Evolutionary conservation across 2,888 invertebrate genomes (phyloP), one percentile per base, ranked within the genome.

Genomic region (Abrostola triplasia): DNA sequence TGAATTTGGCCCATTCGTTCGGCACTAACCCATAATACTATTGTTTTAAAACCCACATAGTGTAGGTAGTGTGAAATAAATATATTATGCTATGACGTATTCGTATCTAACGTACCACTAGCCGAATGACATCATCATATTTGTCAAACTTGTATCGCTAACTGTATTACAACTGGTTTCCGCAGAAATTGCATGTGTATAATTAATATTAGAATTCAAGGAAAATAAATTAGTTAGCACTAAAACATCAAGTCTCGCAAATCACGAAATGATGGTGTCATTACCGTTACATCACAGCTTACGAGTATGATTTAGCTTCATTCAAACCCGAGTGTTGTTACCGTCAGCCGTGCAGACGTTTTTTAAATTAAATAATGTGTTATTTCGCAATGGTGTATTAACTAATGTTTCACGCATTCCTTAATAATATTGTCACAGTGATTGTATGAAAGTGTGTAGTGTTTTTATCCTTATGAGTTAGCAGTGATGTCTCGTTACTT

Each of bases 231-330:
- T 24, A 12, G 24, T 55, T 55, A 37, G 9, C 54, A 51, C 54
- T 65, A 70, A 74, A 59, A 10, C 38, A 36, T 37, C 58, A 62
- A 70, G 82, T 90, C 88, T 82, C 76, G 65, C 63, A 76, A 80
- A 66, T 52, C 51, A 64, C 59, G 54, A 67, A 84, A 76, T 66
- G 58, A 70, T 85, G 83, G 90, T 84, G 82, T 77, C 87, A 79
- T 71, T 77, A 86, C 66, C 64, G 70, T 89, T 84, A 88, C 90
- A 83, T 90, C 89, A 90, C 84, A 76, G 69, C 74, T 63, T 64
- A 66, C 75, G 64, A 81, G 81, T 84, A 73, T 82, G 84, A 85
- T 84, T 87, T 83, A 81, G 81, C 82, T 80, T 76, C 86, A 88
- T 84, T 88, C 88, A 84, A 79, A 80, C 78, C 60, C 73, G 73